Evolutionary conservation across 2,113 vertebrate species (phyloP).

Genomic region (Camarhynchus parvulus): DNA sequence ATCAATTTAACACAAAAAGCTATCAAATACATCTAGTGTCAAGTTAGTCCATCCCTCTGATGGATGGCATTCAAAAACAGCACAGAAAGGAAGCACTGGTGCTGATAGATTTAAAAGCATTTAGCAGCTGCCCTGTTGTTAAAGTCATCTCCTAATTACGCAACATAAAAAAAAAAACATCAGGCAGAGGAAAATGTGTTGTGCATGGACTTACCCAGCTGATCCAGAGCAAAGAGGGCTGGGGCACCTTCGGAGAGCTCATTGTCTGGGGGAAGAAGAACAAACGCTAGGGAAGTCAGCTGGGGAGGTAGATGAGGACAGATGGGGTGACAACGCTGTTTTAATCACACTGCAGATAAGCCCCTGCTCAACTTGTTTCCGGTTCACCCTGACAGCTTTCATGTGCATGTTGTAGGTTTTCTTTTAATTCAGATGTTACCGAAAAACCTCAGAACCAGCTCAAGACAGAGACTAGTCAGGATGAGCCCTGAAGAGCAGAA

Average conservation of each 20-base stretch:
- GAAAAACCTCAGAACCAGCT: not conserved
- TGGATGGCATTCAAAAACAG: not conserved
- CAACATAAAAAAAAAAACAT: not conserved
- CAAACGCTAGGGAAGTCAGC: conserved; percentile 28
- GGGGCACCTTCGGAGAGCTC: conserved; percentile 66
- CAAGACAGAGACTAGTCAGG: not conserved
- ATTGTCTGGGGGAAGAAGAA: conserved; percentile 69
- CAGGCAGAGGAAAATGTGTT: not conserved
- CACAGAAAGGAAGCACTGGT: not conserved
- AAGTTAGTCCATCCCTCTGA: not conserved
- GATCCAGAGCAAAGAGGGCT: conserved; percentile 60
- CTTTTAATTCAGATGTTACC: not conserved
- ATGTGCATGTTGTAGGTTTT: rapidly evolving
- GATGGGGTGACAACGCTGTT: not conserved
- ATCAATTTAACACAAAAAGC: not conserved
- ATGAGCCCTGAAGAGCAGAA: not conserved
- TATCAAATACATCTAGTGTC: not conserved
- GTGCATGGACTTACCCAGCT: conserved; percentile 71
- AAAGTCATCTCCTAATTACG: not conserved
- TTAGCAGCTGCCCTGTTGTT: not conserved
- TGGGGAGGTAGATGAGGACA: not conserved
- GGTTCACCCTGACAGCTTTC: not conserved
- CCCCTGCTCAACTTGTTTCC: not conserved
- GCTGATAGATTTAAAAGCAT: not conserved
- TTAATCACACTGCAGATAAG: not conserved